phyloP scores from a whole-genome alignment of 1,140 invertebrate species.

The Cydia pomonella region DNA sequence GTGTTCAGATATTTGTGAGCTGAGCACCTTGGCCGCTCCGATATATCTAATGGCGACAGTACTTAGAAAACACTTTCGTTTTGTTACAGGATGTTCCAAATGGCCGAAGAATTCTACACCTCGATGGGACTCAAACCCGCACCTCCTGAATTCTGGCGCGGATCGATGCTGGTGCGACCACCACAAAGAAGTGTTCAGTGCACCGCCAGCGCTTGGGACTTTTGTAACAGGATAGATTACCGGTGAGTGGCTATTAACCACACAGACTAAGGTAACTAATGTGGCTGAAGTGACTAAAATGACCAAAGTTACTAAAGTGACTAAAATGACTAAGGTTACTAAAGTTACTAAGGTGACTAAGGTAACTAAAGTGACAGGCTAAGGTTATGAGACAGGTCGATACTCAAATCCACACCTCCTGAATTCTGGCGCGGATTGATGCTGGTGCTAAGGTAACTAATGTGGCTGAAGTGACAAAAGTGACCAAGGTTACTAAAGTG shows the following conservation, averaged over 20 bases:
- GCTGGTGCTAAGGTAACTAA: slow-evolving; percentile 83
- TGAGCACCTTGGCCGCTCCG: no score
- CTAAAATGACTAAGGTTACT: no score
- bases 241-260: slow-evolving; percentile 78
- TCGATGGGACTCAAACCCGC: slow-evolving; percentile 89
- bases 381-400: slow-evolving; percentile 46
- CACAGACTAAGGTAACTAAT: background rate
- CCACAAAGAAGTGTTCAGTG: slow-evolving; percentile 88
- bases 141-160: slow-evolving; percentile 90
- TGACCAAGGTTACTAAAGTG: slow-evolving; percentile 64
- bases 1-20: no score
- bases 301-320: no score
- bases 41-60: no score
- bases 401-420: slow-evolving; percentile 87
- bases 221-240: slow-evolving; percentile 91
- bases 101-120: slow-evolving; percentile 90
- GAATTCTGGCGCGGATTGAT: slow-evolving; percentile 91
- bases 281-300: no score
- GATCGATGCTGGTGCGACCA: slow-evolving; percentile 88
- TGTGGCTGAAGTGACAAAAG: slow-evolving; percentile 73
- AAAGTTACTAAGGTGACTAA: no score
- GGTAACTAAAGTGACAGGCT: no score
- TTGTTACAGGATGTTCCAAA: slow-evolving; percentile 86
- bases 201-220: slow-evolving; percentile 94
- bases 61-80: no score